These are phyloP conservation scores for Dreissena polymorpha DNA, from an alignment of 1,140 invertebrate genomes.

Conservation along the genomic window DNA sequence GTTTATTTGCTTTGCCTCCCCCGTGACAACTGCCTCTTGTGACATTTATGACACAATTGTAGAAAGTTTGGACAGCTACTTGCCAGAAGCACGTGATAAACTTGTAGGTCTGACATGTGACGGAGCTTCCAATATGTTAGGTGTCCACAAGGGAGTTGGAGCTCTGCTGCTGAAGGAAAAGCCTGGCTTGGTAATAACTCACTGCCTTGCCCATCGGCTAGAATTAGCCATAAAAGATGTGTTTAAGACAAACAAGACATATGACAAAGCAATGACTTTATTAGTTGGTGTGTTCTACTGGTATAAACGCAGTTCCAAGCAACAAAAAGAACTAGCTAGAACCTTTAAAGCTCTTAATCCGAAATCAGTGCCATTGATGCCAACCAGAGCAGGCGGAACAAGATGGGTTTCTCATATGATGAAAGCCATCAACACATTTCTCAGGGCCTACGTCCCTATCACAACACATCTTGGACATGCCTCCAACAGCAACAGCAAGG, in stretches of 20 bases:
- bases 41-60: neutral
- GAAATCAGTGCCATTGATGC: no score
- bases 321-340: no score
- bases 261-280: constrained; percentile 22
- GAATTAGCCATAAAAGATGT: constrained; percentile 17
- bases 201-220: no score
- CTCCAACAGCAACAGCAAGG: no score
- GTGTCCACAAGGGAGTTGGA: no score
- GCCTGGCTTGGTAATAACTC: no score
- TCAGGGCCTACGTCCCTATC: constrained; percentile 24
- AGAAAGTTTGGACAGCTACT: neutral
- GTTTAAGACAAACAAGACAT: constrained; percentile 13
- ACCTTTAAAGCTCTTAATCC: no score
- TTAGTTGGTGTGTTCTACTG: constrained; percentile 18
- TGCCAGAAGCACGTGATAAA: no score
- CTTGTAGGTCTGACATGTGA: no score
- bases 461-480: constrained; percentile 23
- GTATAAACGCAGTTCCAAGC: constrained; percentile 17
- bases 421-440: neutral
- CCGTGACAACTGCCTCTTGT: constrained; percentile 5
- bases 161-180: no score
- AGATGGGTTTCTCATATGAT: constrained; percentile 46
- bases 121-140: no score
- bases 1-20: constrained; percentile 14
- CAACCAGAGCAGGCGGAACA: no score